phyloP scores from a whole-genome alignment of 2,113 vertebrate genomes.

The Coturnix japonica region DNA sequence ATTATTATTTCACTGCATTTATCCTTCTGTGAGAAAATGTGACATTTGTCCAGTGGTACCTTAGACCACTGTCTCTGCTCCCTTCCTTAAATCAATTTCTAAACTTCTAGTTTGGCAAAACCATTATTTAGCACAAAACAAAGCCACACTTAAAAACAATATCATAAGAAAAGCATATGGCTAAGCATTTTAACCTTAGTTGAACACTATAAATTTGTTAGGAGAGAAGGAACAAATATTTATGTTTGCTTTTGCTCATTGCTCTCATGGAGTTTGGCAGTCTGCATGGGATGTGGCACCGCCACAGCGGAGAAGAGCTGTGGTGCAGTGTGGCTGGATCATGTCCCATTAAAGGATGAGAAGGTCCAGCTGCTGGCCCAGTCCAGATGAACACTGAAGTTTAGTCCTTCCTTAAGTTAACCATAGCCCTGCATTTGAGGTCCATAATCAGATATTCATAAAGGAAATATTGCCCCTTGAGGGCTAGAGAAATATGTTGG shows the following conservation, averaged over 20 bases:
- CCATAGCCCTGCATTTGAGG: not conserved
- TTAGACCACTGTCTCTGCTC: not conserved
- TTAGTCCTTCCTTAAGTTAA: not conserved
- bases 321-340: not conserved
- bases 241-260: not conserved
- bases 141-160: not conserved
- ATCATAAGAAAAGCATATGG: not conserved
- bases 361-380: not conserved
- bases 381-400: not conserved
- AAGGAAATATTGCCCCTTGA: not conserved
- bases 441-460: not conserved
- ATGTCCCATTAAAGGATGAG: not conserved
- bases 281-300: accelerated
- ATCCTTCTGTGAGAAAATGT: not conserved
- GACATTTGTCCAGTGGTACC: not conserved
- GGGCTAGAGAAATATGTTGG: not conserved
- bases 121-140: not conserved
- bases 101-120: not conserved
- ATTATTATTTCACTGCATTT: not conserved
- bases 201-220: not conserved
- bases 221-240: not conserved
- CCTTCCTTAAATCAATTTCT: not conserved
- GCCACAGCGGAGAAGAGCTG: not conserved
- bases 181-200: not conserved
- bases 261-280: not conserved